A percentile compares a stretch with the other conserved stretches of the same genome.
Evolutionary conservation across 2,888 invertebrate genomes (phyloP).

Genomic region (Euplexia lucipara): DNA sequence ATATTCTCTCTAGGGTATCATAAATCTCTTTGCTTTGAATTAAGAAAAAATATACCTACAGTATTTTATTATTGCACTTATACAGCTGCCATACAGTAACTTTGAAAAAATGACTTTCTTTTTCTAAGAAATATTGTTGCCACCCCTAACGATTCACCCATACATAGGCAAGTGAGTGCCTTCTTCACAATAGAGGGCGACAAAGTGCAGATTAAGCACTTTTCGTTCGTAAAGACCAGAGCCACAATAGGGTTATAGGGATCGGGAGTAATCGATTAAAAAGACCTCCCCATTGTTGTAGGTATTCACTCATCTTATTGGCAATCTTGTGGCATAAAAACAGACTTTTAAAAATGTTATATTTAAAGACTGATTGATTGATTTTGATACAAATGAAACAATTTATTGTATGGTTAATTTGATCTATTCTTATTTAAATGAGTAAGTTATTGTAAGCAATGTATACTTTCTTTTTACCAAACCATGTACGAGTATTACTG

Average conservation of each 20-base stretch:
- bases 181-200: conserved; percentile 68
- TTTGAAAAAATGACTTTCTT: no score
- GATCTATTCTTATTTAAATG: no score
- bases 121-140: conserved; percentile 17
- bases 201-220: conserved; percentile 85
- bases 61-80: no score
- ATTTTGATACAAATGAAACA: no score
- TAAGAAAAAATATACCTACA: no score
- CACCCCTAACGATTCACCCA: conserved; percentile 56
- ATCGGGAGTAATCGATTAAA: conserved; percentile 55
- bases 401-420: no score
- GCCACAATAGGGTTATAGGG: conserved; percentile 56
- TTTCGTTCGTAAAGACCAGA: conserved; percentile 69
- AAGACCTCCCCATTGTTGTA: conserved; percentile 30
- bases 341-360: not conserved
- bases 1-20: no score
- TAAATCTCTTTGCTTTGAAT: no score
- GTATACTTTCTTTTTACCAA: no score
- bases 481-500: no score
- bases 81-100: no score
- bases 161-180: conserved; percentile 61
- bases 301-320: conserved; percentile 12
- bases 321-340: conserved; percentile 3
- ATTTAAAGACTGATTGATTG: not conserved
- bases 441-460: no score